A percentile compares a stretch with the other conserved stretches of the same genome.
Evolutionary conservation across 1,140 invertebrate genomes (phyloP).

Genomic region (Heterodera carotae): DNA sequence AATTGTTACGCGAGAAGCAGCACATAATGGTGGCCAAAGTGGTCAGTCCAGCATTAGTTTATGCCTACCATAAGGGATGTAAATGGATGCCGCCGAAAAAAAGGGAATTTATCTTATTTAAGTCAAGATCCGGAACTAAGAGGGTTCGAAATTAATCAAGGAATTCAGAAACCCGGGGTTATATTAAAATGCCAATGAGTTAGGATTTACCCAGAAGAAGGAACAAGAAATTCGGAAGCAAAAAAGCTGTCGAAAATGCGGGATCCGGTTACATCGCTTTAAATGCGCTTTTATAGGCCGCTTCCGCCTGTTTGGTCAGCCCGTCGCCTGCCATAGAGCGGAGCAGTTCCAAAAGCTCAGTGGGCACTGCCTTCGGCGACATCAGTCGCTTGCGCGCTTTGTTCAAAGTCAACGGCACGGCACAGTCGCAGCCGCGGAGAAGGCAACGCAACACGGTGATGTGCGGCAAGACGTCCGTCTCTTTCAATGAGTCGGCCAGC

Average conservation of each 20-base stretch:
- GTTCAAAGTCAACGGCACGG: neutral
- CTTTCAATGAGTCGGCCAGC: neutral
- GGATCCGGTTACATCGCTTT: too few relatives aligned
- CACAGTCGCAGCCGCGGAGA: neutral
- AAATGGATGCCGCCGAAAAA: too few relatives aligned
- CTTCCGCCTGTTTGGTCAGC: slow-evolving; percentile 25
- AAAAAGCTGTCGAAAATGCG: too few relatives aligned
- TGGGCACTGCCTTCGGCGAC: neutral
- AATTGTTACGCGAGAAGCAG: slow-evolving; percentile 40
- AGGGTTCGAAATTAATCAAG: too few relatives aligned
- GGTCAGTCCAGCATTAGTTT: neutral
- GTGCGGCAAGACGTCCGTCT: neutral
- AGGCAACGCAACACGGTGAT: neutral
- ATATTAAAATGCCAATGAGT: too few relatives aligned
- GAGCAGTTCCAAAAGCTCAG: slow-evolving; percentile 9
- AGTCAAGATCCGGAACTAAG: too few relatives aligned
- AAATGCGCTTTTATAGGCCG: slow-evolving; percentile 19
- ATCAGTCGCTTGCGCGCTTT: neutral
- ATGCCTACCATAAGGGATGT: too few relatives aligned
- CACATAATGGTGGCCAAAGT: slow-evolving; percentile 31
- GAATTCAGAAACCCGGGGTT: too few relatives aligned
- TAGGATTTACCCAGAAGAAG: too few relatives aligned
- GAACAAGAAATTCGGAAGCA: too few relatives aligned
- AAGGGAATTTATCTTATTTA: too few relatives aligned
- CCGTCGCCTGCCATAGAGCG: slow-evolving; percentile 7